Conservation (phyloP, 1,140 invertebrate species). For the Cotesia glomerata region DNA sequence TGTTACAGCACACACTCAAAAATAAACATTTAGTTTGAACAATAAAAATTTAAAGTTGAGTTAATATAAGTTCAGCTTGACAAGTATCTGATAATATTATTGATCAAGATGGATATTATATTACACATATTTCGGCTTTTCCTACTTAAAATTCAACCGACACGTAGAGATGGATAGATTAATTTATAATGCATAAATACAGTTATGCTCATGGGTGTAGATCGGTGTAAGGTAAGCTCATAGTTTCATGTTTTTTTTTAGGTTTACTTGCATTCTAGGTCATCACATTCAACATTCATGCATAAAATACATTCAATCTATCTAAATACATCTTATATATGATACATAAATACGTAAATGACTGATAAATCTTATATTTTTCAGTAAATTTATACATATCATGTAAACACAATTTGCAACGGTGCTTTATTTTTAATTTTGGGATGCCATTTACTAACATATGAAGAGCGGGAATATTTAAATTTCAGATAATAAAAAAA, state of each 20-base stretch:
- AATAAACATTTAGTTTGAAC: too few relatives aligned
- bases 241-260: background rate
- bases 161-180: background rate
- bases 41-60: too few relatives aligned
- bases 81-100: background rate
- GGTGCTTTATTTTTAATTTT: too few relatives aligned
- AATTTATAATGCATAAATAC: background rate
- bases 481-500: too few relatives aligned
- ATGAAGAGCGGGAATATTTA: too few relatives aligned
- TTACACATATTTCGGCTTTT: background rate
- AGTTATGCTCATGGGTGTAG: too few relatives aligned
- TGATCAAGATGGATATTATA: background rate
- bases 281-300: background rate
- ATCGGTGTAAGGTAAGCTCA: background rate
- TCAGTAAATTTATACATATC: too few relatives aligned
- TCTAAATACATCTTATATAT: background rate
- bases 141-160: background rate
- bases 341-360: too few relatives aligned
- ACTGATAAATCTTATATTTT: too few relatives aligned
- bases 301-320: background rate
- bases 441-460: too few relatives aligned
- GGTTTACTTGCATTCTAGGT: conserved; percentile 1
- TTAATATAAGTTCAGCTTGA: background rate
- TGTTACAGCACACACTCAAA: background rate
- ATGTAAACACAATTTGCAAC: too few relatives aligned